A percentile compares a stretch with the other conserved stretches of the same genome.
Conservation (phyloP, 2,797 vertebrate genomes). For the Limnodromus scolopaceus region DNA sequence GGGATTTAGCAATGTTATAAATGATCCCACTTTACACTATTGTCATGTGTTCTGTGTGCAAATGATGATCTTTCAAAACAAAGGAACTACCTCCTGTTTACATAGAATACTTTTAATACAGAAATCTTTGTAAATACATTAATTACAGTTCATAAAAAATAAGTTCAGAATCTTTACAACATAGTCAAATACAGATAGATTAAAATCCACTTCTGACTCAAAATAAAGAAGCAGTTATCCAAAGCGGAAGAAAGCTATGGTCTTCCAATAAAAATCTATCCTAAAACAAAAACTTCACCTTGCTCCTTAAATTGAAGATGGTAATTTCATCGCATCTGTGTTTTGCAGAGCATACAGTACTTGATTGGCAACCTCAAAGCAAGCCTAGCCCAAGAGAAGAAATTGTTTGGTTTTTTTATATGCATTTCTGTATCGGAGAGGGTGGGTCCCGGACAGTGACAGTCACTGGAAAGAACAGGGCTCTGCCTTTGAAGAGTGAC, state of each 20-base stretch:
- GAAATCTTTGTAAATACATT: slow-evolving; percentile 13
- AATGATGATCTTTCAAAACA: background rate
- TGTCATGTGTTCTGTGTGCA: background rate
- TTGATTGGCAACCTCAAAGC: background rate
- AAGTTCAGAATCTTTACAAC: background rate
- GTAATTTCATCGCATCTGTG: background rate
- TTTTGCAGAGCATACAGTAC: background rate
- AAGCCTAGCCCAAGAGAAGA: background rate
- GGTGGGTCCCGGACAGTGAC: background rate
- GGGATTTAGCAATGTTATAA: background rate
- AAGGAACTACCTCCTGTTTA: background rate
- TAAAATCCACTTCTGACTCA: background rate
- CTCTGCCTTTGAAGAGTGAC: background rate
- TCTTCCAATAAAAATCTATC: background rate
- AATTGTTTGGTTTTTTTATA: accelerated
- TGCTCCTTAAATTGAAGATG: background rate
- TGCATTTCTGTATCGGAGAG: accelerated
- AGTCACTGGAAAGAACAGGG: background rate
- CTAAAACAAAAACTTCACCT: background rate
- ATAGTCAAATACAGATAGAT: background rate
- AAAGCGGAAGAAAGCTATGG: background rate
- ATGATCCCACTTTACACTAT: background rate
- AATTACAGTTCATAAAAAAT: background rate
- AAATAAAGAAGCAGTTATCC: background rate
- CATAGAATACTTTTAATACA: slow-evolving; percentile 3